Evolutionary conservation across 1,140 invertebrate species (phyloP), one percentile per base, ranked within the genome.

Genomic region (Globodera rostochiensis): DNA sequence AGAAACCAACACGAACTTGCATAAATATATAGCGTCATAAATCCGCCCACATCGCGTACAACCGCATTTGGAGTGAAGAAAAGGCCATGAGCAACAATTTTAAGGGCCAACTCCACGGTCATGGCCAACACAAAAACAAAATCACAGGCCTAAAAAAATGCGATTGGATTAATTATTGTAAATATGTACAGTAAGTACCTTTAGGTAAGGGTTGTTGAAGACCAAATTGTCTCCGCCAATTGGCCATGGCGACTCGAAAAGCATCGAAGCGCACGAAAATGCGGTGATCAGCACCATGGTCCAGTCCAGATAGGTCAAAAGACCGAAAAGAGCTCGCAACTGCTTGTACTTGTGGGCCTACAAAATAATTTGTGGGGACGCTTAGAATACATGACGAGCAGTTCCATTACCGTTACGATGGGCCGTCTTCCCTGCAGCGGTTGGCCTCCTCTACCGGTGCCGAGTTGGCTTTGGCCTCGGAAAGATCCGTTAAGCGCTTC

Each of bases 1-100:
- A 98, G 91, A 91, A 98, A 98, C 60, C 96, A 94, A 11, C 98
- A 92, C 5, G 77, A 78, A 47, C 77, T 78, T 70, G 64, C 77
- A 90, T 96, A 99, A 88, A 99, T 98, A 88, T 98, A 98, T 21
- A 99, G 93, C 91, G 99, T 97, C 75, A 99, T 91, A 36, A 97
- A 93, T 3, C 97, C 96, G 57, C 96, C 96, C 73, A 97, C 95
- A 90, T 99, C 97, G 92, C 97, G 96, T 11, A 99, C 94, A 84
- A 98, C 95, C 2, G 98, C 97, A 91, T 99, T 98, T 0, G 98
- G 98, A 8, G 98, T 99, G 88, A 99, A 99, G 88, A 99, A 95
- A 47, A 99, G 91, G 36, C 98, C 98, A 92, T 99, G 96, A 0
- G 98, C 97, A 49, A 98, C 91, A 57, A 98, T 96, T 92, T 99